Evolutionary conservation across 2,797 vertebrate genomes (phyloP).

Genomic region (Odontamblyopus lacepedii): DNA sequence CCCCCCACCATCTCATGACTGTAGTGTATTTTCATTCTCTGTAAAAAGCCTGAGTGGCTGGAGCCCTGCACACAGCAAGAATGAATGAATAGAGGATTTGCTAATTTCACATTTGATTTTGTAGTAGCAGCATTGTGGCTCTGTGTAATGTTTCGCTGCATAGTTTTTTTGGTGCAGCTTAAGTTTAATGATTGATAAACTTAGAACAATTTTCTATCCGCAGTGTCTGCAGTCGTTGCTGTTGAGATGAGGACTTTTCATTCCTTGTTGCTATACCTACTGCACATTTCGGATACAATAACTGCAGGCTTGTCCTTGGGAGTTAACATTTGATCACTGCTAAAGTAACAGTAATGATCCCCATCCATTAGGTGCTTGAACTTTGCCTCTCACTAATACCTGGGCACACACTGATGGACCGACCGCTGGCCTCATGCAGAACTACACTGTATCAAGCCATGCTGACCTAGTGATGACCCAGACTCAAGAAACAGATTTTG

Average conservation of each 20-base stretch:
- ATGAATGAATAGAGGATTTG: constrained; percentile 8
- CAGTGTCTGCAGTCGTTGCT: constrained; percentile 17
- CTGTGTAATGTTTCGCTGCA: constrained; percentile 1
- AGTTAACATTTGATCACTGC: constrained; percentile 38
- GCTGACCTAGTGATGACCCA: constrained; percentile 39
- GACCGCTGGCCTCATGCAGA: neutral
- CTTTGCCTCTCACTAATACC: constrained; percentile 25
- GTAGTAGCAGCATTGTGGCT: neutral
- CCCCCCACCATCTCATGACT: neutral
- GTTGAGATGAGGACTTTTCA: neutral
- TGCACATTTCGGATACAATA: constrained; percentile 15
- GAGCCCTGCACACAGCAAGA: constrained; percentile 5
- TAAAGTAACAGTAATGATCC: constrained; percentile 33
- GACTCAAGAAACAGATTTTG: constrained; percentile 9
- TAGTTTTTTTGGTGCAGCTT: constrained; percentile 13
- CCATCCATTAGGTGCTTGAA: constrained; percentile 31
- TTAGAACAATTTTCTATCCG: constrained; percentile 29
- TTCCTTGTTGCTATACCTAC: too few relatives aligned
- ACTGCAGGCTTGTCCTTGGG: constrained; percentile 52
- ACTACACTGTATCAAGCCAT: constrained; percentile 20
- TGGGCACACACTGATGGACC: constrained; percentile 1
- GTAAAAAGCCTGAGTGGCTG: constrained; percentile 15
- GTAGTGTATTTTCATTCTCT: neutral
- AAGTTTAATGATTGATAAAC: constrained; percentile 24
- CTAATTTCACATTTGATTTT: constrained; percentile 6